Percentiles rank a stretch among this genome's conserved stretches.
phyloP scores from a whole-genome alignment of 2,888 invertebrate species.

The Agrotis ipsilon region DNA sequence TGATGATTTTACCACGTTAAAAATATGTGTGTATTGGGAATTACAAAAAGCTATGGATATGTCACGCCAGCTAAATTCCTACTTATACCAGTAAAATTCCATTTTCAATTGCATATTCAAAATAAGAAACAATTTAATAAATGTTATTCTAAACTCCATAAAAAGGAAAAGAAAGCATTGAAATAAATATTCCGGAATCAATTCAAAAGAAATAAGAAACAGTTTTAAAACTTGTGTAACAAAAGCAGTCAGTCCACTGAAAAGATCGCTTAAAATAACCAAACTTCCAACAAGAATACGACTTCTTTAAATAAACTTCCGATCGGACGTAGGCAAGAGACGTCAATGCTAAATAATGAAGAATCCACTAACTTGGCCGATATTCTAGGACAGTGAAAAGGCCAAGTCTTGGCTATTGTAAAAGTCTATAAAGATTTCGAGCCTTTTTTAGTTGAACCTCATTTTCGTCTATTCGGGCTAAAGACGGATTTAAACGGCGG shows the following conservation, averaged over 20 bases:
- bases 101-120: background rate
- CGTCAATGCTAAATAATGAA: conserved; percentile 59
- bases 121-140: background rate
- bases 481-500: background rate
- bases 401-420: conserved; percentile 27
- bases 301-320: conserved; percentile 52
- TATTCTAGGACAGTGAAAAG: conserved; percentile 35
- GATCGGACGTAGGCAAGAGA: conserved; percentile 35
- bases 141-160: background rate
- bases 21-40: too few species aligned
- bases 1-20: too few species aligned
- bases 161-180: background rate
- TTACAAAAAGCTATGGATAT: conserved; percentile 14
- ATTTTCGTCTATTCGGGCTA: conserved; percentile 18
- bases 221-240: conserved; percentile 29
- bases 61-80: background rate
- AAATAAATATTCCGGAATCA: conserved; percentile 13
- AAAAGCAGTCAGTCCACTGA: conserved; percentile 25
- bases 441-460: conserved; percentile 33
- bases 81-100: background rate
- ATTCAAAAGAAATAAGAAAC: conserved; percentile 32
- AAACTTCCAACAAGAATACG: conserved; percentile 44
- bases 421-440: conserved; percentile 33
- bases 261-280: conserved; percentile 51
- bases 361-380: conserved; percentile 47